phyloP scores from a whole-genome alignment of 2,797 vertebrate species.

The Glyptemys insculpta region DNA sequence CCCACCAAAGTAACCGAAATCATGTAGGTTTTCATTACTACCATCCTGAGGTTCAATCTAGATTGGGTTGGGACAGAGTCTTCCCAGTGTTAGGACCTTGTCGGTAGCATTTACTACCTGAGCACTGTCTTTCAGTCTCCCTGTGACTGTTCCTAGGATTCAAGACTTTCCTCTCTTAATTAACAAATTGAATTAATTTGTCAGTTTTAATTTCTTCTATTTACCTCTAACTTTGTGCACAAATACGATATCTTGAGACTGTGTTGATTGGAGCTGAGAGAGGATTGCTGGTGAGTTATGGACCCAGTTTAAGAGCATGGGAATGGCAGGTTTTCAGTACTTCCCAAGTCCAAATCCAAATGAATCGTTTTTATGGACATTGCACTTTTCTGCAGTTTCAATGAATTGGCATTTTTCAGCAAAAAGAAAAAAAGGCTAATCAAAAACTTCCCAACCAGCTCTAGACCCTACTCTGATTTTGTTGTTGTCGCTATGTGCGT shows the following conservation, averaged over 20 bases:
- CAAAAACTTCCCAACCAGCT: neutral
- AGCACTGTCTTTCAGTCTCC: neutral
- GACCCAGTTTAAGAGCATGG: fast-evolving
- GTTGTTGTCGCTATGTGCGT: neutral
- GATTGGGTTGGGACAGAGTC: neutral
- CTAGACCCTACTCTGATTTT: neutral
- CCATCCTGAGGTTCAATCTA: neutral
- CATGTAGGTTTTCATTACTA: neutral
- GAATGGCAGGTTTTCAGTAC: neutral
- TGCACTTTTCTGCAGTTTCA: neutral
- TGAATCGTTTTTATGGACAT: neutral
- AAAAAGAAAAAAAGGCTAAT: neutral
- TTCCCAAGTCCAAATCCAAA: slow-evolving; percentile 8
- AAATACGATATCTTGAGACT: neutral
- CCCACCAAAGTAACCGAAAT: neutral
- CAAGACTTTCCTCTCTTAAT: neutral
- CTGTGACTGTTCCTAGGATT: slow-evolving; percentile 17
- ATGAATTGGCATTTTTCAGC: neutral
- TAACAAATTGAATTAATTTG: slow-evolving; percentile 32
- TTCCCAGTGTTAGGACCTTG: neutral
- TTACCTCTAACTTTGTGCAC: neutral
- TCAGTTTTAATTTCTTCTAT: neutral
- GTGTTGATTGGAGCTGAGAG: neutral
- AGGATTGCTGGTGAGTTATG: neutral
- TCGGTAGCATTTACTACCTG: neutral